phyloP scores from a whole-genome alignment of 2,113 vertebrate species.

The Barnardius zonarius region DNA sequence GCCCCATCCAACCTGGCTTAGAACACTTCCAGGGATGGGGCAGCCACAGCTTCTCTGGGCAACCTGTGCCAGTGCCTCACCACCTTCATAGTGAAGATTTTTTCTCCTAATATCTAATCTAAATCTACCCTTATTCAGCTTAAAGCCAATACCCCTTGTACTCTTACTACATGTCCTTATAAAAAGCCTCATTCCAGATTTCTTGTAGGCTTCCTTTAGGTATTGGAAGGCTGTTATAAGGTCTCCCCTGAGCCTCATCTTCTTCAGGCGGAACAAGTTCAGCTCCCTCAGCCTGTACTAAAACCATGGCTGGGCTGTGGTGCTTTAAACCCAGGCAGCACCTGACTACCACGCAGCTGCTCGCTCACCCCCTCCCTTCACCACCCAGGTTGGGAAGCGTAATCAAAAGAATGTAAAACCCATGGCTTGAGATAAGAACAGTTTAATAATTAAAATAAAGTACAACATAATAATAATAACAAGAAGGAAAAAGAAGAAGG shows the following conservation, averaged over 20 bases:
- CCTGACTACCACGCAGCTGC: too few species aligned
- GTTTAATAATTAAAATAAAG: too few species aligned
- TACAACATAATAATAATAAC: too few species aligned
- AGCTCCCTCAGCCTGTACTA: background rate
- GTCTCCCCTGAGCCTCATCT: background rate
- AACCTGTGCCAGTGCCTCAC: background rate
- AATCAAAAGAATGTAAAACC: too few species aligned
- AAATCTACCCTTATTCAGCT: background rate
- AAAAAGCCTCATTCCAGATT: background rate
- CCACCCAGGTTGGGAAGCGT: too few species aligned
- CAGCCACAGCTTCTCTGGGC: background rate
- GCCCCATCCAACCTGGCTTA: background rate
- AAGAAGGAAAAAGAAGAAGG: too few species aligned
- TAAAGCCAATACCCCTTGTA: background rate
- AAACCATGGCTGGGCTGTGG: background rate
- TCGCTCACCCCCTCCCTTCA: too few species aligned
- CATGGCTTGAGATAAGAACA: too few species aligned
- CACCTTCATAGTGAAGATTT: background rate
- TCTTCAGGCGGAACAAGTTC: background rate
- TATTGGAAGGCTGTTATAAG: background rate
- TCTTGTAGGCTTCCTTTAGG: background rate
- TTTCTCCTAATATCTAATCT: background rate
- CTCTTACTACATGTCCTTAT: background rate
- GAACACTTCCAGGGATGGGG: background rate
- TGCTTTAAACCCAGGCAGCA: too few species aligned